Evolutionary conservation across 2,797 vertebrate species (phyloP).

Genomic region (Ctenopoma kingsleyae): DNA sequence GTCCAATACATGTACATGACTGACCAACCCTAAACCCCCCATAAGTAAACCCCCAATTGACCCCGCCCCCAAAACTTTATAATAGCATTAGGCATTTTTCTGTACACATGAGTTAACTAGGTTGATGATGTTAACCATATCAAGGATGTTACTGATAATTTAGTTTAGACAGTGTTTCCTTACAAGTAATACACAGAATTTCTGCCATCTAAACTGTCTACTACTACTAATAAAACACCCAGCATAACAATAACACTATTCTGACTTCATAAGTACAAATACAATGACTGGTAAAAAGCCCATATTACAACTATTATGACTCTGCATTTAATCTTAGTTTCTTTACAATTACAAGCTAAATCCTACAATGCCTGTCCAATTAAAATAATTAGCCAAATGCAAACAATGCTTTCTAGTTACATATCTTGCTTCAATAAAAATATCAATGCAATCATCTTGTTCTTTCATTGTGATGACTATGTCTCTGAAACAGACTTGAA

Average conservation of each 20-base stretch:
- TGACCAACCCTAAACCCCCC: no score
- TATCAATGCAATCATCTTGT: background rate
- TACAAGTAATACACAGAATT: background rate
- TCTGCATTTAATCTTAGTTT: background rate
- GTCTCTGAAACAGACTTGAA: slow-evolving; percentile 3
- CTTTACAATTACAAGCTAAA: background rate
- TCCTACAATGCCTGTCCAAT: background rate
- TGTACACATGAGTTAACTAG: background rate
- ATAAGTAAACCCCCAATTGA: no score
- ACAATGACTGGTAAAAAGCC: background rate
- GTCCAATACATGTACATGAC: no score
- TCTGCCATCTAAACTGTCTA: background rate
- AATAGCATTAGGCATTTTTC: background rate
- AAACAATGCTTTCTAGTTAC: background rate
- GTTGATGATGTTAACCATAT: background rate
- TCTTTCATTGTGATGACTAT: slow-evolving; percentile 1
- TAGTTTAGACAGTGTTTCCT: background rate
- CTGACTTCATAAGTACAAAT: background rate
- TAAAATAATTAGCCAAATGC: background rate
- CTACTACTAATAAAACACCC: background rate
- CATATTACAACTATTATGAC: background rate
- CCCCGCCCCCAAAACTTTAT: no score
- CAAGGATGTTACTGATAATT: background rate
- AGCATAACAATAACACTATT: background rate
- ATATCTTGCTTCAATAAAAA: slow-evolving; percentile 5